Conservation (phyloP, 2,113 vertebrate genomes). For the Glaucidium brasilianum region DNA sequence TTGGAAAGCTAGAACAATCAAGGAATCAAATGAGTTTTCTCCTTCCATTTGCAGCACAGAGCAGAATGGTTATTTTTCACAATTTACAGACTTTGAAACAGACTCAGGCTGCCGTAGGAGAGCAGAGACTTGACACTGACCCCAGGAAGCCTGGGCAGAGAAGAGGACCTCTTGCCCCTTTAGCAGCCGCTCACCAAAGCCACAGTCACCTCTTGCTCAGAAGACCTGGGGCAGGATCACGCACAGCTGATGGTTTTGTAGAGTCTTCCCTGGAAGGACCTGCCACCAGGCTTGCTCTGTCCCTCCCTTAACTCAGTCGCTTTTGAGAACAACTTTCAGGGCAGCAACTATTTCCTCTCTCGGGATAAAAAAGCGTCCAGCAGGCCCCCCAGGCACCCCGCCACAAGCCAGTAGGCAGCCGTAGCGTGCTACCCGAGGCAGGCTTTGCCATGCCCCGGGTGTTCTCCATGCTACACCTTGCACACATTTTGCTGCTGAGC, state of each 20-base stretch:
- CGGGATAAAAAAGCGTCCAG: neutral
- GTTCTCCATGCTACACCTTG: rapidly evolving
- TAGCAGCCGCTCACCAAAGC: neutral
- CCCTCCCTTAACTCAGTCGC: neutral
- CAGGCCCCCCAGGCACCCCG: neutral
- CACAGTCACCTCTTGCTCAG: neutral
- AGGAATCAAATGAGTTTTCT: neutral
- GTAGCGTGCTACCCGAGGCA: rapidly evolving
- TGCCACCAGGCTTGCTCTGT: neutral
- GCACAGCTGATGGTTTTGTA: rapidly evolving
- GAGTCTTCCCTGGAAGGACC: neutral
- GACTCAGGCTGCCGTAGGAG: rapidly evolving
- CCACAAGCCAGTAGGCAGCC: neutral
- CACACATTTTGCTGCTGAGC: neutral
- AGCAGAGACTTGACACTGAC: neutral
- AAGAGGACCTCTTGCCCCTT: neutral
- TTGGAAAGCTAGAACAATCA: neutral
- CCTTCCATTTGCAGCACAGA: neutral
- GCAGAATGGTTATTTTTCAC: neutral
- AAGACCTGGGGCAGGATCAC: neutral
- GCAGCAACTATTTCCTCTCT: neutral
- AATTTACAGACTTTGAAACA: neutral
- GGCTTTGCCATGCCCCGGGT: rapidly evolving
- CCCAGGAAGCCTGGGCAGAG: neutral
- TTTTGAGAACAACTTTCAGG: neutral